Percentiles rank a stretch among this genome's conserved stretches.
Conservation (phyloP, 2,888 invertebrate species). For the Epinotia ramella region DNA sequence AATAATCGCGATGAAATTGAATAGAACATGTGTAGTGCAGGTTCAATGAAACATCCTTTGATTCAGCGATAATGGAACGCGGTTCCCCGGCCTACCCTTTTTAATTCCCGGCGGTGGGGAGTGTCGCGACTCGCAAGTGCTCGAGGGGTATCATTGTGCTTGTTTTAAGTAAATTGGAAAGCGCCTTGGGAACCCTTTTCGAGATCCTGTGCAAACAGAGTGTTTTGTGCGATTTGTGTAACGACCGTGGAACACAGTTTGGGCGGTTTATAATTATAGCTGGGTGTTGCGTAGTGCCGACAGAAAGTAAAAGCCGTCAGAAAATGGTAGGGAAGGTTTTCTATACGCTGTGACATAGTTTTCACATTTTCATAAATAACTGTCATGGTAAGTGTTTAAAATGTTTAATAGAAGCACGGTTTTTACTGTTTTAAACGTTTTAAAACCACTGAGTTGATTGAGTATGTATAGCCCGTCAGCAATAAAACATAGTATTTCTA, state of each 20-base stretch:
- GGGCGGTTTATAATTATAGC: background rate
- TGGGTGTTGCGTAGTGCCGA: background rate
- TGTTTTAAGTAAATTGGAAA: constrained; percentile 81
- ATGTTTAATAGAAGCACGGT: no score
- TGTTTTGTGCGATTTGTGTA: constrained; percentile 1
- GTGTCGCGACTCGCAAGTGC: constrained; percentile 52
- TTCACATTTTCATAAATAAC: no score
- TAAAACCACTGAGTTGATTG: no score
- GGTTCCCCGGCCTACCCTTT: constrained; percentile 24
- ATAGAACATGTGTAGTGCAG: constrained; percentile 1
- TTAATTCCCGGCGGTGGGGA: constrained; percentile 37
- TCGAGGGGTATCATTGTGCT: constrained; percentile 53
- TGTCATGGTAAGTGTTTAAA: no score
- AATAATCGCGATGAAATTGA: background rate
- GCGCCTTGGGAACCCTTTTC: constrained; percentile 47
- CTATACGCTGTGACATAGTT: background rate
- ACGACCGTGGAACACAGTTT: background rate
- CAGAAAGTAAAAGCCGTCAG: background rate
- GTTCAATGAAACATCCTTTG: constrained; percentile 26
- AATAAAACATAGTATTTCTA: no score
- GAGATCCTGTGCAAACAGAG: constrained; percentile 13
- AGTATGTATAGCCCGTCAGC: no score
- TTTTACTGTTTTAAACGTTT: no score
- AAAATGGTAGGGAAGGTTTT: background rate
- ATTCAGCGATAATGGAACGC: constrained; percentile 3